Evolutionary conservation across 2,113 vertebrate genomes (phyloP).

Genomic region (Equus quagga): DNA sequence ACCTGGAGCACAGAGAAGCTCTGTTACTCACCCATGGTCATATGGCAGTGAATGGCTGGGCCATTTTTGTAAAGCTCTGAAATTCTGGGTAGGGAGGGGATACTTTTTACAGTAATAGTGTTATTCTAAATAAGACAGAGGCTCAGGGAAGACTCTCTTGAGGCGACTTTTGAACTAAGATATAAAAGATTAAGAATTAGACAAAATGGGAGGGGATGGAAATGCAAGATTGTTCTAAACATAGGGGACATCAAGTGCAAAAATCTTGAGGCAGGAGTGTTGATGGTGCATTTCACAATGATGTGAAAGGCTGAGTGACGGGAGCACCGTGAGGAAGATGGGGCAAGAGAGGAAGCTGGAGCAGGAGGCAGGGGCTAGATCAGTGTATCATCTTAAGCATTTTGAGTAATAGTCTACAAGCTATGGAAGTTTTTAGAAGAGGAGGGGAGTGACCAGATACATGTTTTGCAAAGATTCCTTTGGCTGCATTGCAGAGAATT

Average conservation of each 20-base stretch:
- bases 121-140: background rate
- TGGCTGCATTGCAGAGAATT: background rate
- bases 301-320: background rate
- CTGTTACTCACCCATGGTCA: background rate
- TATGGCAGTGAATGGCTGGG: background rate
- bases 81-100: background rate
- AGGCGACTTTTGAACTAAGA: background rate
- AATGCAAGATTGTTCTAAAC: background rate
- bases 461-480: background rate
- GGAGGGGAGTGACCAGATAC: background rate
- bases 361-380: background rate
- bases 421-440: background rate
- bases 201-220: background rate
- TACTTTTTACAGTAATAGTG: background rate
- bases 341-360: background rate
- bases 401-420: background rate
- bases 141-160: background rate
- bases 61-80: background rate
- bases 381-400: background rate
- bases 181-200: background rate
- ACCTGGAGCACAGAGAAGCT: background rate
- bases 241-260: background rate
- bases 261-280: background rate
- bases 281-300: background rate
- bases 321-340: background rate